phyloP scores from a whole-genome alignment of 2,113 vertebrate species.

The Pangasianodon gigas region DNA sequence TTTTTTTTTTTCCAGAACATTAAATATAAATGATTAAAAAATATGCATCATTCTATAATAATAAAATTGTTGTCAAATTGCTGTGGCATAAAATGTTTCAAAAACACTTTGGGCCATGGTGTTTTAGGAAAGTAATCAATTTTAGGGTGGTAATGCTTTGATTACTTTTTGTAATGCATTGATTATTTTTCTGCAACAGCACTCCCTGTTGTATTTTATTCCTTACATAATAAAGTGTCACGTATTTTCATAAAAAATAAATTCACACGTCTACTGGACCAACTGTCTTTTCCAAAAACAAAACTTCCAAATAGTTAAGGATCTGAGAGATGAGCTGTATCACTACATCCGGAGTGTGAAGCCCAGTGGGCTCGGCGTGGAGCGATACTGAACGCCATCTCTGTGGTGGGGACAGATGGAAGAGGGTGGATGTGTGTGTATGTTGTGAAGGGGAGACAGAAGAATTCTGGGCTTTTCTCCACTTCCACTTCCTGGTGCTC shows the following conservation, averaged over 20 bases:
- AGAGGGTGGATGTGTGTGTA: conserved; percentile 47
- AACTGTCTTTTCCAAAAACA: conserved; percentile 11
- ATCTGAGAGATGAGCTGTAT: not conserved
- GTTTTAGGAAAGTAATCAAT: not conserved
- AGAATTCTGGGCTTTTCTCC: conserved; percentile 49
- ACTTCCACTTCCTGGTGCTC: conserved; percentile 50
- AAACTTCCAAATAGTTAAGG: conserved; percentile 6
- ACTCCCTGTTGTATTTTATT: not conserved
- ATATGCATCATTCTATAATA: not conserved
- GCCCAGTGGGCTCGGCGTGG: conserved; percentile 25
- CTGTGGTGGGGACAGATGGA: conserved; percentile 55
- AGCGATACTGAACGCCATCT: conserved; percentile 30
- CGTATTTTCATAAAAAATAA: not conserved
- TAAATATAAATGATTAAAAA: not conserved
- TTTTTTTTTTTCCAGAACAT: not conserved
- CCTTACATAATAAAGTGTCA: not conserved
- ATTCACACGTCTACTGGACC: not conserved
- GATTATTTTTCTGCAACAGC: not conserved
- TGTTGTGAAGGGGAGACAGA: conserved; percentile 22
- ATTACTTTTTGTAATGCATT: not conserved
- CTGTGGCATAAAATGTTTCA: not conserved
- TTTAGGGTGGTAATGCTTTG: not conserved
- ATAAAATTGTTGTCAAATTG: not conserved
- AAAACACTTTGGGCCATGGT: not conserved
- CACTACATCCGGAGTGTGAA: conserved; percentile 30